A percentile compares a stretch with the other conserved stretches of the same genome.
These are phyloP conservation scores for Rhinella marina DNA, from an alignment of 2,797 vertebrate genomes.

Conservation along the genomic window DNA sequence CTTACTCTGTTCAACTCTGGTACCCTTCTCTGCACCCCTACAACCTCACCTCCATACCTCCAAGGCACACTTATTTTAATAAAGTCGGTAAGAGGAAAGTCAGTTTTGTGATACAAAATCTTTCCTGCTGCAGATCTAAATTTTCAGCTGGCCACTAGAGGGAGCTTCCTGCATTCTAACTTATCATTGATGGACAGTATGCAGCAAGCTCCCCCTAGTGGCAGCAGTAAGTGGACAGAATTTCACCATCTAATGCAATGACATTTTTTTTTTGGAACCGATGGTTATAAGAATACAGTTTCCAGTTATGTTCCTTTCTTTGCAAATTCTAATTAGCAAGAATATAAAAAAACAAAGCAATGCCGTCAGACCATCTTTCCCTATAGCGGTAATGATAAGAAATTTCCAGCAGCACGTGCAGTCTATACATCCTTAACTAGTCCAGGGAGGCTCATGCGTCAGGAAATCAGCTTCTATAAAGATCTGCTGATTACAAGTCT, in stretches of 20 bases:
- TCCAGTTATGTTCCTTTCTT: constrained; percentile 19
- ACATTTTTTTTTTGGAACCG: not conserved
- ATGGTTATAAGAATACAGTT: not conserved
- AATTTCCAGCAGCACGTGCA: constrained; percentile 8
- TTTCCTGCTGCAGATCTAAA: too few species aligned
- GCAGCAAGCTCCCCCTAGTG: not conserved
- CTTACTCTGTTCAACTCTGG: too few species aligned
- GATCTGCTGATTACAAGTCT: constrained; percentile 53
- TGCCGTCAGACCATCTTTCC: constrained; percentile 29
- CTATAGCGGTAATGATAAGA: constrained; percentile 32
- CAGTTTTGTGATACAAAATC: too few species aligned
- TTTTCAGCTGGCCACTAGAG: not conserved
- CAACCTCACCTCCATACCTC: too few species aligned
- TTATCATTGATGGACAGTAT: not conserved
- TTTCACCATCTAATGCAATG: not conserved
- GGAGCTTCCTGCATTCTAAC: not conserved
- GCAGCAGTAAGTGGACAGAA: not conserved
- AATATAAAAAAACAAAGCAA: constrained; percentile 2
- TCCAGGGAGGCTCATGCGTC: constrained; percentile 45
- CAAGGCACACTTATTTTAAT: too few species aligned
- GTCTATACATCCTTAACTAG: constrained; percentile 48
- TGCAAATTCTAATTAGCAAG: constrained; percentile 34
- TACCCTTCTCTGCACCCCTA: too few species aligned
- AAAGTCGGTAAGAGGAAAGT: too few species aligned
- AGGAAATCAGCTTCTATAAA: constrained; percentile 45